Base-by-base conservation (phyloP, 1,140 invertebrate species). In the Conus betulinus region DNA sequence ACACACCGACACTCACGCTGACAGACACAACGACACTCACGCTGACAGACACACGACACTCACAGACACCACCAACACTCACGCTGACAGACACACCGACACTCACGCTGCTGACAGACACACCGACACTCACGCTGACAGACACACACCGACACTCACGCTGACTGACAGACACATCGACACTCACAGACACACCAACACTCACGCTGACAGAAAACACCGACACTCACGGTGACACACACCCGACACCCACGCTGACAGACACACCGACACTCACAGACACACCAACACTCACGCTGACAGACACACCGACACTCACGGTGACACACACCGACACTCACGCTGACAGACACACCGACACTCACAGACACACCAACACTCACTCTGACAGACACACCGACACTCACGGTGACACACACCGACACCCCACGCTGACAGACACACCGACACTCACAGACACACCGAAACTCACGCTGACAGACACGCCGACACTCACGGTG, bases 51-150 rank as follows among this genome's bases (percentile, higher is more conserved):
- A 39, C 39, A 39, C 39, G 0, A 39, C 39, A 39, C 39, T 39
- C 39, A 81, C 25, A 15, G 11, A 52, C 27, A 39, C n/a, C 11
- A 81, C 79, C 27, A n/a, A 52, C 79, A 81, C 79, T 13, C 79
- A 81, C 79, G 25, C 79, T 39, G 25, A 23, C 79, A 81, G 25
- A 52, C 79, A 81, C 79, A 52, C 79, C 27, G 1, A 52, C 79
- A 81, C 79, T 13, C 79, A 81, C n/a, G n/a, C n/a, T n/a, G n/a
- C n/a, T n/a, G n/a, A n/a, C 79, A 52, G 25, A 81, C 79, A 52
- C 79, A 81, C 11, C 11, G 25, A 81, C 79, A 39, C 57, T 60
- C 76, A 78, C 25, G 76, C 25, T 13, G n/a, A 27, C n/a, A 78
- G n/a, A n/a, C n/a, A 15, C 25, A 78, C 25, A 10, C 76, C 11